Evolutionary conservation across 2,797 vertebrate genomes (phyloP), one percentile per base, ranked within the genome.

Genomic region (Eptatretus atami): DNA sequence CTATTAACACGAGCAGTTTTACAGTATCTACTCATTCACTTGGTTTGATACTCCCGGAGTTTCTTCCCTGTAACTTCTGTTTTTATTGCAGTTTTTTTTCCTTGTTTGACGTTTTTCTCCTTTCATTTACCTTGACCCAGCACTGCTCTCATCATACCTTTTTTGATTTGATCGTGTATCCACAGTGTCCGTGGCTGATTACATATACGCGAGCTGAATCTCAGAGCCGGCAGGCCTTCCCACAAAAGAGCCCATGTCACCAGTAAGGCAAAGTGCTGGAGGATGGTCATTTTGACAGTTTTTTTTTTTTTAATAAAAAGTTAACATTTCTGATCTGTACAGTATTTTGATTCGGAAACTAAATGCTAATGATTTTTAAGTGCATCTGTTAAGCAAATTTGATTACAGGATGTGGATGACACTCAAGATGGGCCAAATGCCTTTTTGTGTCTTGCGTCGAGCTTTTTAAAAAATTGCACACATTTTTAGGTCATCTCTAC

Each of bases 151-250:
- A 66, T 69, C 68, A 66, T 66, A 68, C 70, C 66, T 68, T 2
- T n/a, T n/a, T 9, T 12, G 57, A 61, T 10, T 61, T 25, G 9
- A 61, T 61, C 12, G 57, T 61, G 57, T 60, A 24, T 61, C 14
- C 25, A 6, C 76, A 93, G 92, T 96, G 73, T 90, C 87, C 63
- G 88, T 98, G 77, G 92, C 92, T 65, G 92, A 98, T 77, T 98
- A 86, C 78, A 98, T 98, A 80, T 96, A n/a, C 90, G 73, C 81
- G 92, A 73, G 84, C 92, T 69, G 92, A 96, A 69, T 96, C 87
- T 73, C 81, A 95, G 69, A 98, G 92, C 76, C 80, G 92, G 77
- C 84, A 93, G 80, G 75, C 66, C 76, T 74, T 67, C 73, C 78
- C 69, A 78, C 79, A 73, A 79, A 77, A 65, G 79, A 83, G 61